These are phyloP conservation scores for Hyles lineata DNA, from an alignment of 2,888 invertebrate genomes.

Conservation along the genomic window DNA sequence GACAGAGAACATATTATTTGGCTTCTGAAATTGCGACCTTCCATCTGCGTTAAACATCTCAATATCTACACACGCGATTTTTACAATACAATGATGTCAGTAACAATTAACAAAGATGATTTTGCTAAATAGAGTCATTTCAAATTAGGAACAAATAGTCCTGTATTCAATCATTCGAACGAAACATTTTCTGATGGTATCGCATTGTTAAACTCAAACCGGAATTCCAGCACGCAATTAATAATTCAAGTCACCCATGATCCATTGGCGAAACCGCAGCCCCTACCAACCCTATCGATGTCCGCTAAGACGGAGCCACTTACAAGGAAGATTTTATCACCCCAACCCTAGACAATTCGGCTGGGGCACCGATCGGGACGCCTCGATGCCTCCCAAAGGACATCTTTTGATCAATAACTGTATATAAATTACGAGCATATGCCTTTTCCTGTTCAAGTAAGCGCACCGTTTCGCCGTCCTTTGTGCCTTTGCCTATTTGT, in stretches of 20 bases:
- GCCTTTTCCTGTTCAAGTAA: constrained; percentile 78
- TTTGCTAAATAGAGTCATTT: too few species aligned
- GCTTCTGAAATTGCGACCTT: too few species aligned
- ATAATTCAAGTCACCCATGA: constrained; percentile 24
- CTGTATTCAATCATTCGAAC: background rate
- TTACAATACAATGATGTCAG: too few species aligned
- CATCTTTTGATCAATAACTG: constrained; percentile 84
- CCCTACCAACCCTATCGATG: constrained; percentile 56
- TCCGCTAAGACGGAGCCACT: constrained; percentile 62
- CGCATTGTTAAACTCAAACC: background rate
- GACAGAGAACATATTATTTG: too few species aligned
- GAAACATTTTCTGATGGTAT: too few species aligned
- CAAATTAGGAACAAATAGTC: background rate
- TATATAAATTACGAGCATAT: constrained; percentile 84
- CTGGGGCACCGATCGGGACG: constrained; percentile 69
- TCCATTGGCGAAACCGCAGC: constrained; percentile 26
- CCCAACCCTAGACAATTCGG: constrained; percentile 75
- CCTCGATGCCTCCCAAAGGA: constrained; percentile 80
- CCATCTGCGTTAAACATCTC: too few species aligned
- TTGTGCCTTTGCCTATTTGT: constrained; percentile 60
- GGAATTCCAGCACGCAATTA: constrained; percentile 16
- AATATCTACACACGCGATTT: too few species aligned
- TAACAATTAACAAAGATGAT: too few species aligned
- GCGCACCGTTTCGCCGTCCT: constrained; percentile 70
- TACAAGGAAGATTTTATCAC: constrained; percentile 77